A percentile compares a stretch with the other conserved stretches of the same genome.
phyloP scores from a whole-genome alignment of 2,888 invertebrate genomes.

The Watsonalla binaria region DNA sequence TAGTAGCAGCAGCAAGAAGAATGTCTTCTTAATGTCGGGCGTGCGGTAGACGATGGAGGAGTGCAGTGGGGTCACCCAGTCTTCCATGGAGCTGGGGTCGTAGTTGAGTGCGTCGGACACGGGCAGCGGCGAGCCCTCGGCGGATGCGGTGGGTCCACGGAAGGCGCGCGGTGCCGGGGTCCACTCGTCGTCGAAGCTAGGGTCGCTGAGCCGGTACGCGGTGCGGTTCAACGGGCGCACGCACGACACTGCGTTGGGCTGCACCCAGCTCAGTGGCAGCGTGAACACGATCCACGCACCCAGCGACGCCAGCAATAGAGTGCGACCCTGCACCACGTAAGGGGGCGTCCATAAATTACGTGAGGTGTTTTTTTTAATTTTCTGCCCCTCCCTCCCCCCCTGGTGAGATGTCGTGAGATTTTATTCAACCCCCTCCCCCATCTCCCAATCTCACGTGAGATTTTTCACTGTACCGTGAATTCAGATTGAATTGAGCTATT shows the following conservation, averaged over 20 bases:
- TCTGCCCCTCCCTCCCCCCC: no score
- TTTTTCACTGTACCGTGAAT: no score
- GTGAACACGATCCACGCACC: conserved; percentile 98
- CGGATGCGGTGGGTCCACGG: conserved; percentile 44
- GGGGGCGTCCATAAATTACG: no score
- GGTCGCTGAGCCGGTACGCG: conserved; percentile 80
- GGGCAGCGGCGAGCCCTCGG: conserved; percentile 82
- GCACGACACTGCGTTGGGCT: conserved; percentile 95
- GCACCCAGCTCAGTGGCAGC: conserved; percentile 95
- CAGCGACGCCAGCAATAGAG: conserved; percentile 92
- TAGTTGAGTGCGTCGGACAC: conserved; percentile 88
- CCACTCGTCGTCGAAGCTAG: conserved; percentile 70
- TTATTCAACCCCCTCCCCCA: no score
- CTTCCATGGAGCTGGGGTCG: conserved; percentile 81
- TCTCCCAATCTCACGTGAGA: no score
- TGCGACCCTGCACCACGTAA: conserved; percentile 80
- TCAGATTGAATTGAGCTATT: no score
- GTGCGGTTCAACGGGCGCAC: conserved; percentile 79
- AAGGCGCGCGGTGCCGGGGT: conserved; percentile 34
- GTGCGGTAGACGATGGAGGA: conserved; percentile 95
- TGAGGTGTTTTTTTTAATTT: no score
- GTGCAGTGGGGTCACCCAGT: conserved; percentile 93
- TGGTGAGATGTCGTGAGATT: no score
- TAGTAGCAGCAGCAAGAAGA: conserved; percentile 94
- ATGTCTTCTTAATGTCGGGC: conserved; percentile 95